These are phyloP conservation scores for Amphiprion clarkii DNA, from an alignment of 2,797 vertebrate genomes.

Conservation along the genomic window DNA sequence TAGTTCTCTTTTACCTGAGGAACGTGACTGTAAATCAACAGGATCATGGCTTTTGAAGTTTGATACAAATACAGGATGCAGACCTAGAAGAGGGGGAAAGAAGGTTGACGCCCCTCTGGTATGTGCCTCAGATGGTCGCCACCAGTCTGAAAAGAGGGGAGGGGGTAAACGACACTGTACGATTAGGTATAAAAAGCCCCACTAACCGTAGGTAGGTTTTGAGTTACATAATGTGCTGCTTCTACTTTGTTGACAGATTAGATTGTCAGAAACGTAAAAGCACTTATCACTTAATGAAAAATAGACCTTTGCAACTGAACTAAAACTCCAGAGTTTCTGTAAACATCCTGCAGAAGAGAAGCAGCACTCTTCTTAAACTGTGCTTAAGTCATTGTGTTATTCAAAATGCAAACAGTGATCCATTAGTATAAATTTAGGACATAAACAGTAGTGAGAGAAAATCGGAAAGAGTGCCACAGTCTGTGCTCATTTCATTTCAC, in stretches of 20 bases:
- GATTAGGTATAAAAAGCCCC: conserved; percentile 25
- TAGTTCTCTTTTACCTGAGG: conserved; percentile 81
- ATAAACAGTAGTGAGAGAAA: background rate
- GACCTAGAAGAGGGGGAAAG: conserved; percentile 90
- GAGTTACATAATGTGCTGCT: no score
- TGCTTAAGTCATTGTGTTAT: no score
- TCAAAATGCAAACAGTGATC: background rate
- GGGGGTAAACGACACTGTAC: conserved; percentile 40
- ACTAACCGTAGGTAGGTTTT: no score
- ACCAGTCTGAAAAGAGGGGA: conserved; percentile 88
- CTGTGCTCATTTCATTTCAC: background rate
- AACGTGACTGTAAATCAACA: conserved; percentile 84
- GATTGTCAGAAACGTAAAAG: conserved; percentile 1
- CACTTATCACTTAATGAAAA: no score
- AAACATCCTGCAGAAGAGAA: background rate
- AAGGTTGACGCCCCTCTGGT: conserved; percentile 86
- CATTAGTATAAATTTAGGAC: no score
- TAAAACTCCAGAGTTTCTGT: background rate
- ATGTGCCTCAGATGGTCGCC: conserved; percentile 87
- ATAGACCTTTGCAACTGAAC: no score
- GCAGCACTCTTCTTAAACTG: background rate
- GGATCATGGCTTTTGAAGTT: conserved; percentile 87
- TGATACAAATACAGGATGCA: conserved; percentile 90
- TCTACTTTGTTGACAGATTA: conserved; percentile 11
- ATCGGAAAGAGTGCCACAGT: background rate